Percentiles rank a stretch among this genome's conserved stretches.
These are phyloP conservation scores for Bilobella aurantiaca DNA, from an alignment of 1,140 invertebrate species.

Conservation along the genomic window DNA sequence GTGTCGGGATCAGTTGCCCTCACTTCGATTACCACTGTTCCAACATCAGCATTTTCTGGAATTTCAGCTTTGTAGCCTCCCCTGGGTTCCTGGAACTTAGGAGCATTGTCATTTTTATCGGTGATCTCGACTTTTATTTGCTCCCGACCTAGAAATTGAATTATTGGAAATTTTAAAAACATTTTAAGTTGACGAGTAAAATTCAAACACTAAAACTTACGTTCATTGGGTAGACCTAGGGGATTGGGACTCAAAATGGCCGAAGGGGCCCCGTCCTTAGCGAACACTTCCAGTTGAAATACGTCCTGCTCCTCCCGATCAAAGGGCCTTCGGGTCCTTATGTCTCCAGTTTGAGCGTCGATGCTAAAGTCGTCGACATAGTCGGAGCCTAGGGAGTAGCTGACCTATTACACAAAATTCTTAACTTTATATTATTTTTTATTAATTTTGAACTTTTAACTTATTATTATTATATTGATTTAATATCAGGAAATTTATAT, in stretches of 20 bases:
- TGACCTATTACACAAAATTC: too few species aligned
- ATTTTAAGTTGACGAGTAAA: not conserved
- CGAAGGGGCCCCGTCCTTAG: constrained; percentile 72
- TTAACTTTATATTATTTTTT: too few species aligned
- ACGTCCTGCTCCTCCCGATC: constrained; percentile 67
- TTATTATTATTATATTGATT: too few species aligned
- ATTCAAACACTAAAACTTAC: constrained; percentile 21
- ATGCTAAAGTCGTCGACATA: constrained; percentile 62
- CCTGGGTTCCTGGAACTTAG: constrained; percentile 36
- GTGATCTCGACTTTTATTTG: constrained; percentile 74
- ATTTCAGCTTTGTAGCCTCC: constrained; percentile 64
- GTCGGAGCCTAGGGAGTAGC: constrained; percentile 56
- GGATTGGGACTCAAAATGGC: constrained; percentile 43
- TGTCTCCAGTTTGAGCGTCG: constrained; percentile 67
- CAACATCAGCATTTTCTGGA: constrained; percentile 68
- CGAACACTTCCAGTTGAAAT: constrained; percentile 73
- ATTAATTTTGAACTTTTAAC: too few species aligned
- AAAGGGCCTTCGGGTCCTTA: constrained; percentile 63
- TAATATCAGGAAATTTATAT: not conserved
- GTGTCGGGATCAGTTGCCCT: constrained; percentile 68
- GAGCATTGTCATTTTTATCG: constrained; percentile 79
- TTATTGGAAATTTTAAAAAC: not conserved
- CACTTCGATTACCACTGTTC: constrained; percentile 67
- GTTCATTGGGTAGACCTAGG: constrained; percentile 42
- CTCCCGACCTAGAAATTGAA: constrained; percentile 46